Base-by-base conservation (phyloP, 2,888 invertebrate species). In the Papilio protenor region DNA sequence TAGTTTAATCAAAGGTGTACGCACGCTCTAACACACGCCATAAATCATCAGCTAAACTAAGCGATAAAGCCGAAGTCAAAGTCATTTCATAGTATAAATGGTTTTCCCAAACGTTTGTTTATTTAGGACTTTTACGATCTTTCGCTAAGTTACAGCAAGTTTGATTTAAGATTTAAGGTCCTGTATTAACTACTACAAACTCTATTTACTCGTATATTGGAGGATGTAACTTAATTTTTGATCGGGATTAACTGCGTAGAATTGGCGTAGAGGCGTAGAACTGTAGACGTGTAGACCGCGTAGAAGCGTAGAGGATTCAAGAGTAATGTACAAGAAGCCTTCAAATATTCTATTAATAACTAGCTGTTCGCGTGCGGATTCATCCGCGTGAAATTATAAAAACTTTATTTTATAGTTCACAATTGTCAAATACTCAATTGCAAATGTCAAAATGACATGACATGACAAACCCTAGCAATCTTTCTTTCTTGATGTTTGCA, bases 71-170 rank as follows among this genome's bases (percentile, higher is more conserved):
- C 23, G 12, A 40, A 40, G 40, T 40, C 12, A 10, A 23, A 11
- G n/a, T 55, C 12, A 59, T 59, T 59, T 23, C 57, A 59, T 23
- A 59, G 21, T 59, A 23, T 21, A 23, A 59, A 23, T 12, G 57
- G 21, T 59, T 59, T 59, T 21, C 57, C 57, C 57, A 12, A 59
- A 59, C 23, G 21, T 57, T 73, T 57, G 72, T 73, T 40, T 73
- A 57, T 73, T 73, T 73, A 73, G 72, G 72, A 73, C 52, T 73
- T 73, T 73, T 73, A 73, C 57, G 72, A 40, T 18, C 33, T 73
- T 55, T 10, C 14, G 4, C 23, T 10, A 16, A 59, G 61, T 73
- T 73, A 49, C 16, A 47, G 14, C 23, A n/a, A 27, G 59, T 61
- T 45, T 61, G 59, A 61, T 61, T 47, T 14, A 73, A 47, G 47